phyloP scores from a whole-genome alignment of 2,888 invertebrate species.

The Auanema sp. region DNA sequence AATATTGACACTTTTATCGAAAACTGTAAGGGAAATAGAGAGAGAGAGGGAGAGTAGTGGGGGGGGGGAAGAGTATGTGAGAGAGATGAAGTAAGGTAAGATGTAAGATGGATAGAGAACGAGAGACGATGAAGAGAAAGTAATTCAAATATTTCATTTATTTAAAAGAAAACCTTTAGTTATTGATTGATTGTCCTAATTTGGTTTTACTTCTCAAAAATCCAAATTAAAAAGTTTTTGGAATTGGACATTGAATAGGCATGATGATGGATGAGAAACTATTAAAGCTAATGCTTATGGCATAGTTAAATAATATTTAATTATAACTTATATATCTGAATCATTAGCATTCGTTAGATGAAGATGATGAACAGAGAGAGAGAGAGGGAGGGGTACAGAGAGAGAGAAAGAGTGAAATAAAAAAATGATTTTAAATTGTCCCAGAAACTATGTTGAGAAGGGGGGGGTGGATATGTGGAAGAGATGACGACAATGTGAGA shows the following conservation, averaged over 20 bases:
- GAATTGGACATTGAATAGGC: too few species aligned
- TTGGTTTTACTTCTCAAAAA: too few species aligned
- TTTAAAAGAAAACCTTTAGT: background rate
- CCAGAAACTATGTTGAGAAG: background rate
- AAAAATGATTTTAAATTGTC: slow-evolving; percentile 20
- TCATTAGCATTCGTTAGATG: slow-evolving; percentile 3
- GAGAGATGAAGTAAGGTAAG: slow-evolving; percentile 4
- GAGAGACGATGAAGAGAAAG: slow-evolving; percentile 13
- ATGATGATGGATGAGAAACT: slow-evolving; percentile 1
- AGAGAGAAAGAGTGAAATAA: slow-evolving; percentile 11
- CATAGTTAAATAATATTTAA: too few species aligned
- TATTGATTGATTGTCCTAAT: too few species aligned
- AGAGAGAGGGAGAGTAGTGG: too few species aligned
- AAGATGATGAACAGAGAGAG: background rate
- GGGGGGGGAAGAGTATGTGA: background rate
- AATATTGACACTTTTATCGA: slow-evolving; percentile 1
- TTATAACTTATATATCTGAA: too few species aligned
- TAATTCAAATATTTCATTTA: slow-evolving; percentile 18
- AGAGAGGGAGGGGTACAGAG: too few species aligned
- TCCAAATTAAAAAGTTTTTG: too few species aligned
- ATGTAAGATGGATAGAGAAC: background rate
- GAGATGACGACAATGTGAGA: slow-evolving; percentile 19
- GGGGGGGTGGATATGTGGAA: slow-evolving; percentile 15
- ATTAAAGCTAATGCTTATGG: background rate
- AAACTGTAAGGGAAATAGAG: background rate